These are phyloP conservation scores for Zaprionus ghesquierei DNA, from an alignment of 1,140 invertebrate species.

Conservation along the genomic window DNA sequence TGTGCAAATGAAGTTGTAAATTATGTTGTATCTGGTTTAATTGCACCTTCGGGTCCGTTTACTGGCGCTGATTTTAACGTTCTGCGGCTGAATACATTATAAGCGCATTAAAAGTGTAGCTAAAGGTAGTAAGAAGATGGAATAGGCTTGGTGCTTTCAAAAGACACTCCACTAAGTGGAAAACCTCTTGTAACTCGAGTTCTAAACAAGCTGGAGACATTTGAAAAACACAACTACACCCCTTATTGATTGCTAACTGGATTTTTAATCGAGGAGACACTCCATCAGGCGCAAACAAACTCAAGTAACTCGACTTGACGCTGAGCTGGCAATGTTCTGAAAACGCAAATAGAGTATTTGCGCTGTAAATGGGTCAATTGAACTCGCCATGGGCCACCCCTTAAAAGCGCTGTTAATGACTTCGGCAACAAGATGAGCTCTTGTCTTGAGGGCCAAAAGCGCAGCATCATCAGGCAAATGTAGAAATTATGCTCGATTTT, in stretches of 20 bases:
- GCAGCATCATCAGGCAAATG: constrained; percentile 70
- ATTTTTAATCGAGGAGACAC: neutral
- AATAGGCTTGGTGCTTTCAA: neutral
- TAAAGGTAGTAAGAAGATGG: neutral
- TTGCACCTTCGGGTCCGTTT: constrained; percentile 59
- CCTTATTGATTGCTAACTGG: neutral
- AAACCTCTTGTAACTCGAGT: neutral
- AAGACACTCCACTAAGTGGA: neutral
- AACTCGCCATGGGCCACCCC: constrained; percentile 17
- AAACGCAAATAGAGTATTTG: neutral
- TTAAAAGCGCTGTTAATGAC: constrained; percentile 54
- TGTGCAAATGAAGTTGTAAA: constrained; percentile 83
- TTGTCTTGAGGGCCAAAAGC: constrained; percentile 31
- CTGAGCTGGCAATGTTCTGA: constrained; percentile 11
- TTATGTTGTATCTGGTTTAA: constrained; percentile 79
- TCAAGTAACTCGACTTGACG: neutral
- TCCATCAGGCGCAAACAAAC: neutral
- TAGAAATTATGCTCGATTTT: constrained; percentile 71
- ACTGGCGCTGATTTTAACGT: constrained; percentile 39
- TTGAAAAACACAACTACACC: neutral
- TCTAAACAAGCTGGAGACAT: neutral
- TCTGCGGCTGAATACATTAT: neutral
- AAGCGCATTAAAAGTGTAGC: constrained; percentile 2
- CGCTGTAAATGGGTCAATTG: constrained; percentile 16
- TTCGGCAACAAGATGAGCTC: constrained; percentile 45